Conservation (phyloP, 2,113 vertebrate species). For the Nesoenas mayeri region DNA sequence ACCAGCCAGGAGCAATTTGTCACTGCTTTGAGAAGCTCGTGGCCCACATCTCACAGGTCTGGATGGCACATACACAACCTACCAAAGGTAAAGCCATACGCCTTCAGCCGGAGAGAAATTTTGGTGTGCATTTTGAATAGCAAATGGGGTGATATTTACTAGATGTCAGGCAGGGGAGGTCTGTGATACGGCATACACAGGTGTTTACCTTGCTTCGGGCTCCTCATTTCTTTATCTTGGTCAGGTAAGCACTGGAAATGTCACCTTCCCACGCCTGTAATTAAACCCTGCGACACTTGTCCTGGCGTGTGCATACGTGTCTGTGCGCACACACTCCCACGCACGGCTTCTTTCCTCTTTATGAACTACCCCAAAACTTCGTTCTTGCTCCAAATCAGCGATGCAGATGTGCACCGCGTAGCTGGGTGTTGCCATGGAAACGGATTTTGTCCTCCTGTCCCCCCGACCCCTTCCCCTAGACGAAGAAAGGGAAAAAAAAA, state of each 20-base stretch:
- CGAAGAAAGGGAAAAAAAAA: background rate
- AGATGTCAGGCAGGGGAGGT: background rate
- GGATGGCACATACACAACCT: no score
- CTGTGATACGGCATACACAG: background rate
- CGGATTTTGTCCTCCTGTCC: background rate
- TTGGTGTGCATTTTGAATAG: background rate
- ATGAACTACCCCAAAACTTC: background rate
- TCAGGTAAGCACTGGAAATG: conserved; percentile 5
- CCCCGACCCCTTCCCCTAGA: background rate
- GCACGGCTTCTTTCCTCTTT: background rate
- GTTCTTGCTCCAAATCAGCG: background rate
- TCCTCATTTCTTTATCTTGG: background rate
- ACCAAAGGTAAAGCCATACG: background rate
- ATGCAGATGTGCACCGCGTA: background rate
- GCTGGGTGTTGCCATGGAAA: background rate
- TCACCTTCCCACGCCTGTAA: background rate
- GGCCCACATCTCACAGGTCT: background rate
- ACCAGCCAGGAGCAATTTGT: rapidly evolving
- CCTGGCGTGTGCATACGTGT: background rate
- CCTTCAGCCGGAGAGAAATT: background rate
- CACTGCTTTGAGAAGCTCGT: rapidly evolving
- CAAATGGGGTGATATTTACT: background rate
- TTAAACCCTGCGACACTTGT: background rate
- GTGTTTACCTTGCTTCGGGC: background rate
- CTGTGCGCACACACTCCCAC: no score